Conservation (phyloP, 2,113 vertebrate species). For the Marcusenius ussheri region DNA sequence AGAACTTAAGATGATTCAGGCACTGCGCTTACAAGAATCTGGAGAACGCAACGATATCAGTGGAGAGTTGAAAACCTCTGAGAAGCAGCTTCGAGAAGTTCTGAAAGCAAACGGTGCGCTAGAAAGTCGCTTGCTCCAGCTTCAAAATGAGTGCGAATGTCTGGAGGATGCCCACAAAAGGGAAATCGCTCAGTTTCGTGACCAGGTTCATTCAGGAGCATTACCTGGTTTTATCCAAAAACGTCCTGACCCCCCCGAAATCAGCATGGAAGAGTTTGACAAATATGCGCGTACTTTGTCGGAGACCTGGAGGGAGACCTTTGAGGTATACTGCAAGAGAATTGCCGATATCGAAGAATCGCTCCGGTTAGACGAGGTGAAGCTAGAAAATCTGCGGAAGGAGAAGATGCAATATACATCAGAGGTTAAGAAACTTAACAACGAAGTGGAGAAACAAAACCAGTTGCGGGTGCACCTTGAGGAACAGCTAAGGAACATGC, state of each 20-base stretch:
- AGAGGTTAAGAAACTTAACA: slow-evolving; percentile 64
- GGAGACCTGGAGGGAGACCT: slow-evolving; percentile 68
- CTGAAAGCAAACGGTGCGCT: slow-evolving; percentile 58
- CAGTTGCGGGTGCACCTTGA: slow-evolving; percentile 66
- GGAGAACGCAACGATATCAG: slow-evolving; percentile 54
- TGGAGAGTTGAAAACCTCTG: slow-evolving; percentile 56
- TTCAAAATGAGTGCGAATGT: slow-evolving; percentile 59
- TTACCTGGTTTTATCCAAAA: slow-evolving; percentile 45
- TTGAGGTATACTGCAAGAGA: slow-evolving; percentile 71
- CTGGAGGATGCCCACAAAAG: slow-evolving; percentile 63
- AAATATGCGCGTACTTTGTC: slow-evolving; percentile 63
- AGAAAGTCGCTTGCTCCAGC: slow-evolving; percentile 64
- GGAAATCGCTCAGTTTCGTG: slow-evolving; percentile 54
- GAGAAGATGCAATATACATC: slow-evolving; percentile 62
- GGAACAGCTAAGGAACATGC: slow-evolving; percentile 66
- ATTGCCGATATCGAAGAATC: slow-evolving; percentile 70
- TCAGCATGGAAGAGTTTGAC: slow-evolving; percentile 64
- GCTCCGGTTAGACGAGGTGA: slow-evolving; percentile 57
- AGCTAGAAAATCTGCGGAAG: slow-evolving; percentile 62
- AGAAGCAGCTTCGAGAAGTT: slow-evolving; percentile 53
- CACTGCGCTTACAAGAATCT: slow-evolving; percentile 53
- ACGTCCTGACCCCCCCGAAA: slow-evolving; percentile 42
- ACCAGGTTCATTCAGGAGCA: slow-evolving; percentile 50
- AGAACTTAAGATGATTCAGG: slow-evolving; percentile 59
- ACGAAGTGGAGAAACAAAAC: slow-evolving; percentile 63